These are phyloP conservation scores for Ichneumoninae sp. DNA, from an alignment of 2,888 invertebrate species.

Conservation along the genomic window DNA sequence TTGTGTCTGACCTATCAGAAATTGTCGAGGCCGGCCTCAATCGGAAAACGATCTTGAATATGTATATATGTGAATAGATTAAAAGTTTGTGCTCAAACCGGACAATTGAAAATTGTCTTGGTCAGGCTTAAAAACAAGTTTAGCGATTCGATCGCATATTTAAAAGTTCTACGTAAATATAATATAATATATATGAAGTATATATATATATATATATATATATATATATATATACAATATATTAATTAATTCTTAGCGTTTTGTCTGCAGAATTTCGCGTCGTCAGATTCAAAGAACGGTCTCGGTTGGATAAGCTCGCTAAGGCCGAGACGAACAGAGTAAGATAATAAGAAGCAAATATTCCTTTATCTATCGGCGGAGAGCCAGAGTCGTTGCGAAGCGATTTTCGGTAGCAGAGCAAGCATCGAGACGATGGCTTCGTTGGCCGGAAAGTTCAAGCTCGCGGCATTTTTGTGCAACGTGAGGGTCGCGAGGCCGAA, in stretches of 20 bases:
- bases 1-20: no score
- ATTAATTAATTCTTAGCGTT: background rate
- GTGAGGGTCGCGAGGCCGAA: constrained; percentile 12
- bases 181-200: background rate
- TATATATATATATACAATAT: background rate
- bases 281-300: constrained; percentile 16
- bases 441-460: constrained; percentile 58
- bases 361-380: background rate
- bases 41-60: background rate
- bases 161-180: background rate
- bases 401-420: constrained; percentile 12
- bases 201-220: background rate
- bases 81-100: no score
- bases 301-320: background rate
- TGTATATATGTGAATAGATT: no score
- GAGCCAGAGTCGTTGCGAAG: background rate
- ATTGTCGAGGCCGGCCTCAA: background rate
- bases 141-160: background rate
- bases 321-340: background rate
- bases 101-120: background rate
- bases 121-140: background rate
- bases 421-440: constrained; percentile 48
- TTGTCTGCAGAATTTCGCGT: constrained; percentile 16
- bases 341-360: background rate
- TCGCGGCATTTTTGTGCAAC: constrained; percentile 32